Evolutionary conservation across 2,888 invertebrate genomes (phyloP), one percentile per base, ranked within the genome.

Genomic region (Adineta ricciae): DNA sequence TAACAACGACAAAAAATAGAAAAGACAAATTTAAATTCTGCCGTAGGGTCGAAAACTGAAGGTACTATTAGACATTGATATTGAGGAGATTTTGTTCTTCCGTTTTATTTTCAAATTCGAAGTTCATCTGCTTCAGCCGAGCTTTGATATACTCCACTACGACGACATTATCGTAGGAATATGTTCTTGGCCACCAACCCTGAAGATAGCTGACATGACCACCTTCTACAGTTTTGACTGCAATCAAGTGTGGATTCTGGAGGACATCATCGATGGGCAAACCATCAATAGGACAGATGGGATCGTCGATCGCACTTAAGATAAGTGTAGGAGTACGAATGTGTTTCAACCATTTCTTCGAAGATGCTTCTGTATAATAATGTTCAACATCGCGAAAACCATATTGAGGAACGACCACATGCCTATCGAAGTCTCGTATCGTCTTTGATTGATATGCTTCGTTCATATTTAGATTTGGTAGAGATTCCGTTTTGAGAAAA

Each of bases 271-370:
- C 86, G n/a, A 82, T 36, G 2, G 86, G 86, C 27, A 86, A 84
- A 27, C 84, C 86, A 36, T 78, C 56, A 49, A 52, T 78, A 1
- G 84, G 84, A 82, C 83, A 82, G 16, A 86, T 84, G 50, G 78
- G 82, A 84, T 86, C 86, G 84, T 86, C 86, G 19, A 82, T 50
- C 8, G 86, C 86, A n/a, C 84, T 84, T 27, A 86, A 56, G 32
- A 86, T 84, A 32, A 86, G 36, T 78, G 86, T 86, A 21, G 84
- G 84, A 41, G 72, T 49, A 36, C 49, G 78, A 14, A 86, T 86
- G 41, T 54, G 52, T 84, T 86, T 52, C 24, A 86, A 50, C 36
- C 50, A 84, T 32, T 49, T 38, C 8, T 82, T 82, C 21, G 84
- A 52, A 27, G 82, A 84, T n/a, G 84, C 84, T 49, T 86, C 86